A percentile compares a stretch with the other conserved stretches of the same genome.
Evolutionary conservation across 1,140 invertebrate species (phyloP).

Genomic region (Octopus sinensis): DNA sequence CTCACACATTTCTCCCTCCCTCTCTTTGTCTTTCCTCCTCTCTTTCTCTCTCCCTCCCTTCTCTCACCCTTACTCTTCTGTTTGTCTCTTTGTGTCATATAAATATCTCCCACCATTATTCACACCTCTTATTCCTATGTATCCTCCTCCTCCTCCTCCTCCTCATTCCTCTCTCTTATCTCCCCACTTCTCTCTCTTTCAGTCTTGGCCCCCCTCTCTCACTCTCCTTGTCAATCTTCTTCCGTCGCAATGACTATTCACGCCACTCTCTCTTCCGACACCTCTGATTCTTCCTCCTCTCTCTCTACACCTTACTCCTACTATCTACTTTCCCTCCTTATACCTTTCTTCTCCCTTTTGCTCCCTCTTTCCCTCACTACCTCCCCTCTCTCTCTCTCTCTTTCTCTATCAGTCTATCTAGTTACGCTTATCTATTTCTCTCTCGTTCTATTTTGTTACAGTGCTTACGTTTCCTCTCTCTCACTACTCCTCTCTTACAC

Average conservation of each 20-base stretch:
- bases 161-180: neutral
- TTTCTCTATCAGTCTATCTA: neutral
- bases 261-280: neutral
- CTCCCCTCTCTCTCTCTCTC: neutral
- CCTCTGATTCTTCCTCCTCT: neutral
- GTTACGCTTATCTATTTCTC: too few relatives aligned
- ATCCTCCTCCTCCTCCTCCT: neutral
- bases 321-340: neutral
- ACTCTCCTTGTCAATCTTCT: neutral
- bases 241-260: neutral
- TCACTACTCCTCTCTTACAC: neutral
- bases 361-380: neutral
- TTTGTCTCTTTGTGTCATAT: neutral
- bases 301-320: neutral
- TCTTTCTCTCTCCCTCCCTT: slow-evolving; percentile 1
- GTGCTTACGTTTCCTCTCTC: too few relatives aligned
- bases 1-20: neutral
- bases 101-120: neutral
- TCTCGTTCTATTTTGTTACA: too few relatives aligned
- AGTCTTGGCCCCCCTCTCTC: neutral
- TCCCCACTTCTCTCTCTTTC: neutral
- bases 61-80: neutral
- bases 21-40: slow-evolving; percentile 15
- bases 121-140: neutral
- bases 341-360: neutral